Evolutionary conservation across 2,888 invertebrate genomes (phyloP), one percentile per base, ranked within the genome.

Genomic region (Drosophila ezoana): DNA sequence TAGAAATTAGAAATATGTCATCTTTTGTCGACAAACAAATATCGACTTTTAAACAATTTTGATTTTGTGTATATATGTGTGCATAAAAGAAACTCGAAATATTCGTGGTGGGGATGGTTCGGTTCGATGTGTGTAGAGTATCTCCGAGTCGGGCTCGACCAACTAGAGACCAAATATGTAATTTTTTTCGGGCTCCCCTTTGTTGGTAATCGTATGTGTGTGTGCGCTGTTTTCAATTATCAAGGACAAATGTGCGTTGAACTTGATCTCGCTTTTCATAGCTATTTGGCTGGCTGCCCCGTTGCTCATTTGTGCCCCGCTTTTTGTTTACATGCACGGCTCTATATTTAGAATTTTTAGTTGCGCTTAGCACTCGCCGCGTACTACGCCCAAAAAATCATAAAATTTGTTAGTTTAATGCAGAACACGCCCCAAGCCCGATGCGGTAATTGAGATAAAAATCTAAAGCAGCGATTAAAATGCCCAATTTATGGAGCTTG

Each of bases 201-300:
- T 52, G 43, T 53, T 58, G 47, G 56, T 73, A 47, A 11, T 51
- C 44, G n/a, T 43, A 32, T 44, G 62, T 33, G 40, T 61, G 41
- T 33, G 58, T 32, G 38, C 62, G 65, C 63, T 67, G 57, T 73
- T 76, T 81, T 75, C 86, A 89, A 86, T 89, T 75, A 89, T 87
- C 85, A 86, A 86, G 85, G 85, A 89, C 85, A 86, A 87, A 89
- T 86, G 85, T 89, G 85, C 85, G 83, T 86, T 86, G 85, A 86
- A 86, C 85, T 86, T 86, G 85, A 86, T 88, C 86, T 86, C 83
- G 86, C 80, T 85, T 87, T 88, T 87, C 87, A 87, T 76, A 63
- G 79, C 79, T 23, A 45, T 47, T 56, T 51, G 53, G 5, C 33
- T n/a, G 51, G 53, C 44, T 54, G 54, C 44, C 44, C 23, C 23